Evolutionary conservation across 2,888 invertebrate species (phyloP).

Genomic region (Rotaria socialis): DNA sequence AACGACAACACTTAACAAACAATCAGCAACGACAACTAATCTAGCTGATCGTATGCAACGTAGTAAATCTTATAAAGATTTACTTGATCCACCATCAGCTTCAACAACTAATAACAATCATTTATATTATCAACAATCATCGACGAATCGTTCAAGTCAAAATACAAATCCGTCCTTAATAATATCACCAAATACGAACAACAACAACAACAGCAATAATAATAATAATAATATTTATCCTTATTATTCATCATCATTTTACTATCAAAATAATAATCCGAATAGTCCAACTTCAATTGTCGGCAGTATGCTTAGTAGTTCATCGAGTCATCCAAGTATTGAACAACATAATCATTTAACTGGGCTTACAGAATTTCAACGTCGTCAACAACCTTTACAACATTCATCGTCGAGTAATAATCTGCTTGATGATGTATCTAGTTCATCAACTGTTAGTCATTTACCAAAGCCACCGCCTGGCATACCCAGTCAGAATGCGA

Average conservation of each 20-base stretch:
- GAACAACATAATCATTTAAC: conserved; percentile 11
- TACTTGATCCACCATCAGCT: neutral
- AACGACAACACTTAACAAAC: neutral
- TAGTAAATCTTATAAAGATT: conserved; percentile 37
- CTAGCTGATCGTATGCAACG: neutral
- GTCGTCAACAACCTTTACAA: neutral
- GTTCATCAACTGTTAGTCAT: conserved; percentile 25
- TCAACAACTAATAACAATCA: neutral
- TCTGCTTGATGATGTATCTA: conserved; percentile 19
- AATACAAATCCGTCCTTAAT: neutral
- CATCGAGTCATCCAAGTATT: neutral
- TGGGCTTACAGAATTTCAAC: neutral
- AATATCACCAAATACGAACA: neutral
- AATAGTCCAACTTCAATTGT: neutral
- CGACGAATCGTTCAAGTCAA: neutral
- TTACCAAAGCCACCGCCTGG: conserved; percentile 17
- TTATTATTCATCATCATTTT: conserved; percentile 30
- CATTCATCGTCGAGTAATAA: conserved; percentile 6
- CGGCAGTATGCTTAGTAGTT: conserved; percentile 6
- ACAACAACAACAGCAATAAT: neutral
- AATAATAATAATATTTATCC: conserved; percentile 10
- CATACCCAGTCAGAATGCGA: conserved; percentile 33
- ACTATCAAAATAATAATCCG: conserved; percentile 10
- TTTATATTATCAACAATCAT: neutral
- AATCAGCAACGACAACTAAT: neutral